Conservation (phyloP, 2,797 vertebrate species). For the Denticeps clupeoides region DNA sequence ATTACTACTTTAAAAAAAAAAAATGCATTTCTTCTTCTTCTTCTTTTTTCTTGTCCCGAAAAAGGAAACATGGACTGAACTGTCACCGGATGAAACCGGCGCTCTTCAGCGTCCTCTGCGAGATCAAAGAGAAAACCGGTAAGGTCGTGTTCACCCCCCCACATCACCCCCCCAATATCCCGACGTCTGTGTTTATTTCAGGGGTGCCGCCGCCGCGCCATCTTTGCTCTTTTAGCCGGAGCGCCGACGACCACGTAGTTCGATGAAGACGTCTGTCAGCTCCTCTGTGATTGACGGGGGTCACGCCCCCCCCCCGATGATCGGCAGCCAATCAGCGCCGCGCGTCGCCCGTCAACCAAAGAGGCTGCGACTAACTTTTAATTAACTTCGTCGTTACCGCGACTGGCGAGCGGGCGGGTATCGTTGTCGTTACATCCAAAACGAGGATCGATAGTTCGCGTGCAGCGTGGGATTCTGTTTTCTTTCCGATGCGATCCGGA, state of each 20-base stretch:
- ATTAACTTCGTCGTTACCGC: no score
- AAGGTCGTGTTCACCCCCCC: slow-evolving; percentile 29
- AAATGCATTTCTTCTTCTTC: slow-evolving; percentile 16
- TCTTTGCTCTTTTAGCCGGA: slow-evolving; percentile 50
- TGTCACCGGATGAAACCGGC: slow-evolving; percentile 80
- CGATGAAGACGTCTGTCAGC: not conserved
- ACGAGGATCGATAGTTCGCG: no score
- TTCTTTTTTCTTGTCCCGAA: slow-evolving; percentile 18
- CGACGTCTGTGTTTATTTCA: not conserved
- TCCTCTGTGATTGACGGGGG: not conserved
- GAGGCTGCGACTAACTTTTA: no score
- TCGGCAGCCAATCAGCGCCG: no score
- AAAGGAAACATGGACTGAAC: slow-evolving; percentile 74
- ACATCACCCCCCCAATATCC: slow-evolving; percentile 1
- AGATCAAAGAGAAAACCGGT: slow-evolving; percentile 83
- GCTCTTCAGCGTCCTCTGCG: slow-evolving; percentile 75
- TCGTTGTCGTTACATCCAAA: no score
- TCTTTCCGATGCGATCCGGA: no score
- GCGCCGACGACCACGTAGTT: no score
- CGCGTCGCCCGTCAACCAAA: no score
- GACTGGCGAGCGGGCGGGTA: no score
- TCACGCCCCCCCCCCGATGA: no score
- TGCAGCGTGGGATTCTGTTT: no score
- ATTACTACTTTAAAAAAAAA: slow-evolving; percentile 10
- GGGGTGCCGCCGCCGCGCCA: slow-evolving; percentile 49